Evolutionary conservation across 2,797 vertebrate species (phyloP), one percentile per base, ranked within the genome.

Genomic region (Enteromius radiatus): DNA sequence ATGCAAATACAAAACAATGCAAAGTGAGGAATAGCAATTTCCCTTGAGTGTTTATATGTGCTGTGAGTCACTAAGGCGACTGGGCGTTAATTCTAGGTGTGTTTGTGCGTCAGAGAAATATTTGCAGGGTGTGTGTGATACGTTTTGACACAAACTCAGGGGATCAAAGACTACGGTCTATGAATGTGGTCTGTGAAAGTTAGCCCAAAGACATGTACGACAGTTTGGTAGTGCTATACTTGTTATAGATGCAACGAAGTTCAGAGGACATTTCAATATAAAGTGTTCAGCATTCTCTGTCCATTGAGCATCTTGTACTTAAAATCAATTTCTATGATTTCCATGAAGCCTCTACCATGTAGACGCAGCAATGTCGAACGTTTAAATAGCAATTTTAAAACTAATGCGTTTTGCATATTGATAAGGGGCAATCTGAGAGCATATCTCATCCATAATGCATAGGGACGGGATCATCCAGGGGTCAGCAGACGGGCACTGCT

Each of bases 381-480:
- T 96, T 96, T 95, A 96, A 96, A 96, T 95, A 91, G 92, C 93
- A 93, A 95, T 98, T 95, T 96, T 93, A 93, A 91, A 92, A 92
- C 92, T 96, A 95, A 96, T 96, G 95, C 93, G 92, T 94, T 93
- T 94, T 96, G 95, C 95, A 96, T 96, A 94, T 95, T 96, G 96
- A 97, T 95, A 92, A 56, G 94, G 94, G 93, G 95, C 94, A 94
- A 96, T 94, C 92, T 91, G 89, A 88, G 93, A 93, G 94, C 94
- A 95, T 92, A 94, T 92, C 93, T 97, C 95, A 97, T 98, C 95
- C 96, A 98, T 98, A 97, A 98, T 98, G 95, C 95, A 97, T 93
- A 91, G 93, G 92, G 78, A 84, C 87, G 94, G 95, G 95, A 97
- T 97, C 97, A 98, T 90, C 74, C 91, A 87, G 94, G 96, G 97